Percentiles rank a stretch among this genome's conserved stretches.
These are phyloP conservation scores for Orycteropus afer DNA, from an alignment of 2,113 vertebrate species.

Conservation along the genomic window DNA sequence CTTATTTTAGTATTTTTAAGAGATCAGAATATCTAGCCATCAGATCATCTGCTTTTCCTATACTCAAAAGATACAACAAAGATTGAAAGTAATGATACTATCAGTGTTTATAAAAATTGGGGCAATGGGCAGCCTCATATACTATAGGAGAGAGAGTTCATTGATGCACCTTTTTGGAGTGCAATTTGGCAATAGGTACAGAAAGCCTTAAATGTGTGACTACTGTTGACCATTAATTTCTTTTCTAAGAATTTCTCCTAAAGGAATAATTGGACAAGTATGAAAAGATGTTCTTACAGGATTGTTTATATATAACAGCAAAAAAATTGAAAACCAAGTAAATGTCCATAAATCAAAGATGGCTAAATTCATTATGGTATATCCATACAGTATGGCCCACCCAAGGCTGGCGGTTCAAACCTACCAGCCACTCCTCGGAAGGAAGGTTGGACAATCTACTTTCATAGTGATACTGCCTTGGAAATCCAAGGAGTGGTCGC, in stretches of 20 bases:
- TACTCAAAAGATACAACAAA: constrained; percentile 47
- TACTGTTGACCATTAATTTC: background rate
- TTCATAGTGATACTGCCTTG: too few species aligned
- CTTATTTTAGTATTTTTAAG: constrained; percentile 24
- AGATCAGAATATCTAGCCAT: background rate
- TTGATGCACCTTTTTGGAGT: background rate
- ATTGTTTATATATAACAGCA: background rate
- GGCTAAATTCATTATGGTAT: background rate
- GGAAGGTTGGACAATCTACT: too few species aligned
- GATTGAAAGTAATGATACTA: background rate
- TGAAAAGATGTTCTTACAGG: background rate
- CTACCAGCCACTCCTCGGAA: too few species aligned
- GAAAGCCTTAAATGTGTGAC: constrained; percentile 49
- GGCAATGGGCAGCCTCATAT: background rate
- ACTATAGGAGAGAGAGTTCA: background rate
- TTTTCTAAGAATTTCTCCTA: constrained; percentile 16
- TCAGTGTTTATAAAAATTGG: background rate
- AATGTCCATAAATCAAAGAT: background rate
- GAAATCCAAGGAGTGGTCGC: too few species aligned
- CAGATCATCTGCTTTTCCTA: constrained; percentile 21
- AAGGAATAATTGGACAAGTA: constrained; percentile 3
- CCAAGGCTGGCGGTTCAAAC: too few species aligned
- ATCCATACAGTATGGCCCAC: too few species aligned
- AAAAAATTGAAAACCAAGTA: background rate
- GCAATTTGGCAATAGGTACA: background rate